Evolutionary conservation across 2,888 invertebrate genomes (phyloP).

Genomic region (Phytoseiulus persimilis): DNA sequence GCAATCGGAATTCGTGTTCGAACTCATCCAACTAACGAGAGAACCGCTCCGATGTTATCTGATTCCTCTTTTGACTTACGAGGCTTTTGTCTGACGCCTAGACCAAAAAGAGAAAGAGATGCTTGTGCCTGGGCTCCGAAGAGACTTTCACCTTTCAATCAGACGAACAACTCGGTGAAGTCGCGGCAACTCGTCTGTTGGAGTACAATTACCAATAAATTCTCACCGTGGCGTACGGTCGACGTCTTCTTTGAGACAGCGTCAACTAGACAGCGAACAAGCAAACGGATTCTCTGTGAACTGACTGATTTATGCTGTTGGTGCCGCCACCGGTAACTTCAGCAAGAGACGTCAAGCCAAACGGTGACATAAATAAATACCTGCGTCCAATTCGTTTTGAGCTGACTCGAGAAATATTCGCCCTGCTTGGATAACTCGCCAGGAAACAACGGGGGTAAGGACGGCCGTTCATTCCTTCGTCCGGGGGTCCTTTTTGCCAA

Average conservation of each 20-base stretch:
- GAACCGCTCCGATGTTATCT: too few species aligned
- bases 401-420: background rate
- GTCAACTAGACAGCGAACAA: background rate
- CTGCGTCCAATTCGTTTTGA: background rate
- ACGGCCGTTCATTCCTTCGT: background rate
- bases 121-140: too few species aligned
- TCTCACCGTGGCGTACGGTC: background rate
- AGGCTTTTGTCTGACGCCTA: too few species aligned
- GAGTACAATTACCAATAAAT: conserved; percentile 5
- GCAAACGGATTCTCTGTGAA: background rate
- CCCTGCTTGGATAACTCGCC: background rate
- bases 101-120: too few species aligned
- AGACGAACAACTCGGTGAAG: background rate
- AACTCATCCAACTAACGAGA: too few species aligned
- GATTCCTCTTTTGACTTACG: too few species aligned
- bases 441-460: background rate
- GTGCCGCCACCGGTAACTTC: background rate
- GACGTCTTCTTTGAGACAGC: background rate
- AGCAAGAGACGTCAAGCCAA: background rate
- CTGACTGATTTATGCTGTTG: background rate
- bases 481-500: too few species aligned
- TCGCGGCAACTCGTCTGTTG: background rate
- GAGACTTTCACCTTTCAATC: background rate
- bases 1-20: too few species aligned
- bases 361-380: background rate